Percentiles rank a stretch among this genome's conserved stretches.
These are phyloP conservation scores for Barnardius zonarius DNA, from an alignment of 2,113 vertebrate genomes.

Conservation along the genomic window DNA sequence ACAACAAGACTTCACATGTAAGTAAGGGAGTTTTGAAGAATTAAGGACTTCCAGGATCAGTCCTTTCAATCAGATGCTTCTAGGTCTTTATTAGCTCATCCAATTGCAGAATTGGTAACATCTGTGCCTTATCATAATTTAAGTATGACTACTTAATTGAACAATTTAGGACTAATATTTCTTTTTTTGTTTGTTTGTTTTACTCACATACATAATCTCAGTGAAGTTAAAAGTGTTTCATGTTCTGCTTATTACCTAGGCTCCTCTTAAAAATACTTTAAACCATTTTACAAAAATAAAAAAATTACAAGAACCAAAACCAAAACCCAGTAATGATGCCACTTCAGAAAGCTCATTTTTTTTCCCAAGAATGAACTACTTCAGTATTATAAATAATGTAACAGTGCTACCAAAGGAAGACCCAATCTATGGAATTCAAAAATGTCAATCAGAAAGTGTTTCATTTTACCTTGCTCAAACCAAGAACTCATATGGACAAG, in stretches of 20 bases:
- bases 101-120: neutral
- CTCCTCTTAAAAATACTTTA: neutral
- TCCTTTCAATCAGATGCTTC: neutral
- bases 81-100: neutral
- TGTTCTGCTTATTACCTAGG: neutral
- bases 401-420: neutral
- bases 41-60: neutral
- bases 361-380: constrained; percentile 33
- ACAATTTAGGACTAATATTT: neutral
- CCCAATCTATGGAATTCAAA: neutral
- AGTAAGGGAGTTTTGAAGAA: neutral
- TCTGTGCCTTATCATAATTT: neutral
- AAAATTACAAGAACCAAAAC: neutral
- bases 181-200: neutral
- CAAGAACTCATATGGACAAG: neutral
- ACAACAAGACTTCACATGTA: neutral
- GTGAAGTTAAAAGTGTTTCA: neutral
- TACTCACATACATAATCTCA: neutral
- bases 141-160: neutral
- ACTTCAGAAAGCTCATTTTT: neutral
- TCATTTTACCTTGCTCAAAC: neutral
- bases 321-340: neutral
- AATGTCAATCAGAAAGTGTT: neutral
- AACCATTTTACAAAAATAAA: neutral
- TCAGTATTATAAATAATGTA: neutral